Evolutionary conservation across 2,888 invertebrate genomes (phyloP).

Genomic region (Morpho helenor): DNA sequence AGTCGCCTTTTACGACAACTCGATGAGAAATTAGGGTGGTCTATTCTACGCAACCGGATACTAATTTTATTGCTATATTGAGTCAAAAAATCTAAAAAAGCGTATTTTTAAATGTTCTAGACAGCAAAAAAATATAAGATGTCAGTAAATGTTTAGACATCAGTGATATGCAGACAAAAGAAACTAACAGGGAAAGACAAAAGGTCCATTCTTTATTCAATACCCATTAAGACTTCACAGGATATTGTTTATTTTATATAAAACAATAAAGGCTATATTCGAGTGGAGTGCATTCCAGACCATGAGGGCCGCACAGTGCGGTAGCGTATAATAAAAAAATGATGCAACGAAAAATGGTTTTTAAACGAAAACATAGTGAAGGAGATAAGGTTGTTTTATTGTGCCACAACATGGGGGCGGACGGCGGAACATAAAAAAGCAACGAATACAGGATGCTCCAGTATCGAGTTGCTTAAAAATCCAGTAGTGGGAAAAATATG

Average conservation of each 20-base stretch:
- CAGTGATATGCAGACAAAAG: conserved; percentile 35
- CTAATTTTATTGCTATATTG: too few species aligned
- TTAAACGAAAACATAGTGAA: conserved; percentile 63
- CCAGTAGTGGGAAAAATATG: conserved; percentile 20
- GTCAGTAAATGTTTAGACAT: conserved; percentile 29
- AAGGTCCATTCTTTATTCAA: conserved; percentile 34
- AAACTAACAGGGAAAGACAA: conserved; percentile 36
- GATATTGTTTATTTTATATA: conserved; percentile 26
- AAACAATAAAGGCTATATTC: conserved; percentile 30
- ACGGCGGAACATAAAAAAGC: conserved; percentile 43
- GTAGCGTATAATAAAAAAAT: conserved; percentile 22
- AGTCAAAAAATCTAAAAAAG: too few species aligned
- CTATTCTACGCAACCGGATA: too few species aligned
- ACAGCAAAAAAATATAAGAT: conserved; percentile 8
- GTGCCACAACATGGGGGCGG: conserved; percentile 30
- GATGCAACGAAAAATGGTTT: conserved; percentile 32
- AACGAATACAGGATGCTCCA: conserved; percentile 36
- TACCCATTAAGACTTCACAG: conserved; percentile 25
- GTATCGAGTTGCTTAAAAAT: conserved; percentile 36
- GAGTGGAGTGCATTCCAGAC: conserved; percentile 18
- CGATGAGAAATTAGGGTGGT: too few species aligned
- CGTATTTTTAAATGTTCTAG: background rate
- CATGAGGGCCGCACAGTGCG: conserved; percentile 24
- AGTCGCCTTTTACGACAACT: too few species aligned
- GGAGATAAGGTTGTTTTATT: conserved; percentile 61